phyloP scores from a whole-genome alignment of 1,140 invertebrate species.

The Lepidurus couesii region DNA sequence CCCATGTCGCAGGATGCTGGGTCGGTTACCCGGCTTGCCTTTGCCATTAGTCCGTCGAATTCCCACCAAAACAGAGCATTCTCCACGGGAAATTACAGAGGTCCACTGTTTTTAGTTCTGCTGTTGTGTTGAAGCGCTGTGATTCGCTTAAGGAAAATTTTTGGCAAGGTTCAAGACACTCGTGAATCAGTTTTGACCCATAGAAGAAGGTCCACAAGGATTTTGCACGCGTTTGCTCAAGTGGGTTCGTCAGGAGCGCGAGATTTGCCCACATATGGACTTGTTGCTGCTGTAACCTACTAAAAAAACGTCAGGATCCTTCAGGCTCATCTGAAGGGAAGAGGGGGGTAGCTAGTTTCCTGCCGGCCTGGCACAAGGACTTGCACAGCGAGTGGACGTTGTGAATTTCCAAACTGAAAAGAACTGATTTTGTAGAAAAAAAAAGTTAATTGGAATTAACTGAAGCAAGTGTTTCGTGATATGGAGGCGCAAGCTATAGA shows the following conservation, averaged over 20 bases:
- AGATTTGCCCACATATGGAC: constrained; percentile 18
- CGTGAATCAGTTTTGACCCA: not conserved
- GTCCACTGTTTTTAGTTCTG: too few relatives aligned
- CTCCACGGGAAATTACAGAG: too few relatives aligned
- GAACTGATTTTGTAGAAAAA: too few relatives aligned
- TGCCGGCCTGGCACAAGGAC: too few relatives aligned
- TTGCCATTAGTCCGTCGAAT: too few relatives aligned
- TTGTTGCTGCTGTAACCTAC: not conserved
- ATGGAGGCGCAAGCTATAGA: constrained; percentile 23
- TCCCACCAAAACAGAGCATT: too few relatives aligned
- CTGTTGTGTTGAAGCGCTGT: too few relatives aligned
- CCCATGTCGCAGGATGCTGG: not conserved
- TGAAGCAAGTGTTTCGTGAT: not conserved
- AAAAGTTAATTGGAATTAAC: not conserved
- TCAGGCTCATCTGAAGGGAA: not conserved
- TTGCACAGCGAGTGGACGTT: too few relatives aligned
- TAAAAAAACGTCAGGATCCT: not conserved
- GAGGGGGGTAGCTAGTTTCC: not conserved
- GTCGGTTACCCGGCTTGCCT: not conserved
- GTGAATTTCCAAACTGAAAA: too few relatives aligned
- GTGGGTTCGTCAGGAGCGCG: not conserved
- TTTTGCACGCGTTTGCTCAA: not conserved
- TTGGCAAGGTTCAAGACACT: too few relatives aligned
- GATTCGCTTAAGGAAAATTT: too few relatives aligned
- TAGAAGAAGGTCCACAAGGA: not conserved